phyloP scores from a whole-genome alignment of 2,797 vertebrate species.

The Lagorchestes hirsutus region DNA sequence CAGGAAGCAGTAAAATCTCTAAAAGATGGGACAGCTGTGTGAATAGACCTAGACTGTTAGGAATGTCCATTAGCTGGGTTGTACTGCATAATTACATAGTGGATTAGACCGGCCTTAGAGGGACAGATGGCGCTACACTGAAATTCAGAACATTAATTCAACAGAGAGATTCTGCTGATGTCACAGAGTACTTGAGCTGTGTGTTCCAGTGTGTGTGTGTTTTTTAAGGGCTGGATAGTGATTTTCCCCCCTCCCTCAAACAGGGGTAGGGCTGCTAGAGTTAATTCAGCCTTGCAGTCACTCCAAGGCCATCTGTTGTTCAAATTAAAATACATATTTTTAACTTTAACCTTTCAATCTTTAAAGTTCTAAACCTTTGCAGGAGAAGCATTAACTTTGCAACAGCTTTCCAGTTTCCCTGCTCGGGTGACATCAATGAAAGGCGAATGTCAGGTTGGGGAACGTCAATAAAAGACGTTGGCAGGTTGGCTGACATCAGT shows the following conservation, averaged over 20 bases:
- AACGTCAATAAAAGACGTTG: slow-evolving; percentile 75
- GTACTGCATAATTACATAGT: slow-evolving; percentile 77
- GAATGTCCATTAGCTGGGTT: slow-evolving; percentile 71
- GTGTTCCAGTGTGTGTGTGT: slow-evolving; percentile 73
- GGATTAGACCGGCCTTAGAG: slow-evolving; percentile 75
- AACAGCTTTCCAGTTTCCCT: slow-evolving; percentile 80
- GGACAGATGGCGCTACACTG: slow-evolving; percentile 77
- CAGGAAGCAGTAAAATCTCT: background rate
- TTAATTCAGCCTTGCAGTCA: slow-evolving; percentile 83
- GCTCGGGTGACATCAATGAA: slow-evolving; percentile 81
- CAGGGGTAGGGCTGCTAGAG: slow-evolving; percentile 77
- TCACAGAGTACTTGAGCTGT: slow-evolving; percentile 77
- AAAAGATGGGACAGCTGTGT: slow-evolving; percentile 38
- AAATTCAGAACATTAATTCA: slow-evolving; percentile 77
- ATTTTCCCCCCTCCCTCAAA: slow-evolving; percentile 77
- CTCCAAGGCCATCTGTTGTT: slow-evolving; percentile 84
- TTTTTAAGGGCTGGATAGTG: slow-evolving; percentile 77
- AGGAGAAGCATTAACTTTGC: slow-evolving; percentile 80
- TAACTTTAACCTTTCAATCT: slow-evolving; percentile 84
- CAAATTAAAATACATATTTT: slow-evolving; percentile 84
- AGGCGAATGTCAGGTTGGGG: slow-evolving; percentile 77
- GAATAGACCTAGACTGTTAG: slow-evolving; percentile 38
- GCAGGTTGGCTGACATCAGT: slow-evolving; percentile 53
- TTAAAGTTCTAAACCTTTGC: slow-evolving; percentile 83
- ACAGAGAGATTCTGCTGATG: slow-evolving; percentile 80